Base-by-base conservation (phyloP, 1,140 invertebrate species). In the Hesperophylax magnus region DNA sequence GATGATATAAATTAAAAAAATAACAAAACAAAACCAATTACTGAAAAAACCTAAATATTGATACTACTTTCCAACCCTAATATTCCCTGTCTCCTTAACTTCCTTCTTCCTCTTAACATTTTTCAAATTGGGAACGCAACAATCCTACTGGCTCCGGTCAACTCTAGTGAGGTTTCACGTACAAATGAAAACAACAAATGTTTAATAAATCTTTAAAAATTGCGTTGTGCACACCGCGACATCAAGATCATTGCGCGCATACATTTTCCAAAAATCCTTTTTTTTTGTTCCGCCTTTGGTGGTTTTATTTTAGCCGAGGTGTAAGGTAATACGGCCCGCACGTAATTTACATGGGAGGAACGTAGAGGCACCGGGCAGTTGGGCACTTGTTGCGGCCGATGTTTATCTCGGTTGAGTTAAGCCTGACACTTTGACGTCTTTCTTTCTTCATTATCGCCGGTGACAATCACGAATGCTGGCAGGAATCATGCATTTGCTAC, bases 341-440 rank as follows among this genome's bases (percentile, higher is more conserved):
- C 22, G 63, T 65, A 65, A 65, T 65, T 65, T 65, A 65, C 63
- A 27, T 27, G 63, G 63, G 67, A 71, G 18, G 67, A 39, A 71
- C 67, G 47, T 14, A 71, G 22, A 47, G 52, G 7, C 22, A 52
- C 5, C 53, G 39, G 11, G 9, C 39, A 47, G 39, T 47, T 47
- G 11, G 71, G n/a, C 71, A 75, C 71, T 54, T 75, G 52, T 31
- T 58, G 31, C 53, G 18, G 53, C 17, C n/a, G 67, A 71, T 71
- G 34, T 52, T 17, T 75, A 75, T 75, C 71, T 75, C 6, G 6
- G 9, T n/a, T 75, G 71, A 75, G 71, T 75, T 75, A 75, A 72
- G 20, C 14, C 24, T 11, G 71, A 75, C 71, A 58, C 5, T 75
- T n/a, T 20, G 71, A 75, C 56, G 53, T 75, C 71, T 75, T 53